These are phyloP conservation scores for Megalops cyprinoides DNA, from an alignment of 2,797 vertebrate genomes.

Conservation along the genomic window DNA sequence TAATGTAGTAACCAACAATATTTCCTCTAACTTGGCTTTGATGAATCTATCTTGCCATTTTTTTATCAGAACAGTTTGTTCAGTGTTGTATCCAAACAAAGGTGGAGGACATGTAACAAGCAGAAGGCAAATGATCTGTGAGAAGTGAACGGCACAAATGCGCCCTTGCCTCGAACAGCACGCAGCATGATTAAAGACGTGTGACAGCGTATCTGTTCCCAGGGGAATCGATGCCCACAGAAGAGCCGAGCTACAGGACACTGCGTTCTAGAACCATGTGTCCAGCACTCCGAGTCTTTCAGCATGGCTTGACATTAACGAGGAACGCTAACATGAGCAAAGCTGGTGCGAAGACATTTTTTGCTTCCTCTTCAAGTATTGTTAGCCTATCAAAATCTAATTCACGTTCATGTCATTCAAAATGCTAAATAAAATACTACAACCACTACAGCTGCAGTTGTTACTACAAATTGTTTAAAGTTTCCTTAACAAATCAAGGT, in stretches of 20 bases:
- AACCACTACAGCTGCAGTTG: too few species aligned
- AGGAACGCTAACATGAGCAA: not conserved
- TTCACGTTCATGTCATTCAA: too few species aligned
- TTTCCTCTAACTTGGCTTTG: not conserved
- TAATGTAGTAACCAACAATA: not conserved
- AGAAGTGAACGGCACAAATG: not conserved
- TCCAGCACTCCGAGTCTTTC: too few species aligned
- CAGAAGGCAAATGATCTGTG: not conserved
- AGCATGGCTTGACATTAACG: not conserved
- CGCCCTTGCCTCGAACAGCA: not conserved
- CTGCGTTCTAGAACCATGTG: not conserved
- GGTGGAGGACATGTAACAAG: not conserved
- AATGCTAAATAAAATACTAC: too few species aligned
- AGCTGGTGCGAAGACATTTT: not conserved
- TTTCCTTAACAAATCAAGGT: too few species aligned
- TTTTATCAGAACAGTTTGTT: not conserved
- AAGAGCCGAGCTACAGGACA: not conserved
- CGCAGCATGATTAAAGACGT: constrained; percentile 2
- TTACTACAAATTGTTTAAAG: too few species aligned
- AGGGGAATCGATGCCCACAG: not conserved
- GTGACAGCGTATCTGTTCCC: not conserved
- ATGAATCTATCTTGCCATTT: not conserved
- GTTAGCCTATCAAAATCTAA: not conserved
- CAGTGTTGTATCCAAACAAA: not conserved
- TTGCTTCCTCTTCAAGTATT: not conserved